A percentile compares a stretch with the other conserved stretches of the same genome.
Evolutionary conservation across 1,140 invertebrate genomes (phyloP).

Genomic region (Diploscapter pachys): DNA sequence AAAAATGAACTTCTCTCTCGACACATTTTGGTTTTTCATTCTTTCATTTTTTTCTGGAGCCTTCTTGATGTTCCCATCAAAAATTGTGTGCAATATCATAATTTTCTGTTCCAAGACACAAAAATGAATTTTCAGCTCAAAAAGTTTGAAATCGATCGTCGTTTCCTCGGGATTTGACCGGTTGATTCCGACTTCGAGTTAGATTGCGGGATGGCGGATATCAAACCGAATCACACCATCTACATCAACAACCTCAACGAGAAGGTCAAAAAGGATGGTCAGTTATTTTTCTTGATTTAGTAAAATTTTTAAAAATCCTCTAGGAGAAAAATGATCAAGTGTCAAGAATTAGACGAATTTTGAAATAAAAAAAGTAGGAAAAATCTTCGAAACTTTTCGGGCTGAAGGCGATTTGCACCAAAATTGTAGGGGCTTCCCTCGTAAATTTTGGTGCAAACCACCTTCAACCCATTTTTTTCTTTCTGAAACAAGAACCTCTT

Average conservation of each 20-base stretch:
- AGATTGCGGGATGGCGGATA: slow-evolving; percentile 42
- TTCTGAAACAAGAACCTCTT: no score
- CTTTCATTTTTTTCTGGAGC: background rate
- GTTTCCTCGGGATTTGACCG: background rate
- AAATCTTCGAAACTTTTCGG: no score
- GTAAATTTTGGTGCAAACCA: no score
- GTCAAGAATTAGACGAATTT: no score
- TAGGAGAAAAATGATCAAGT: no score
- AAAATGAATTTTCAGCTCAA: background rate
- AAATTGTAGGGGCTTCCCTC: no score
- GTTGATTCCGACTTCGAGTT: background rate
- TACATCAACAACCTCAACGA: slow-evolving; percentile 99
- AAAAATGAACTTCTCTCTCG: no score
- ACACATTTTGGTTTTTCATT: background rate
- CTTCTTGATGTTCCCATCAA: no score
- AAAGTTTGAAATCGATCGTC: background rate
- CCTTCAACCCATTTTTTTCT: no score
- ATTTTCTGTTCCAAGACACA: background rate
- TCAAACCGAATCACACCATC: slow-evolving; percentile 88
- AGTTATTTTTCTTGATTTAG: slow-evolving; percentile 42
- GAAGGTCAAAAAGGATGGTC: slow-evolving; percentile 94
- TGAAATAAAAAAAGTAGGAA: no score
- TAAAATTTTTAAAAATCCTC: background rate
- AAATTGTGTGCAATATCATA: background rate
- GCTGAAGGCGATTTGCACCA: no score